Evolutionary conservation across 2,113 vertebrate genomes (phyloP), one percentile per base, ranked within the genome.

Genomic region (Misgurnus mizolepis): DNA sequence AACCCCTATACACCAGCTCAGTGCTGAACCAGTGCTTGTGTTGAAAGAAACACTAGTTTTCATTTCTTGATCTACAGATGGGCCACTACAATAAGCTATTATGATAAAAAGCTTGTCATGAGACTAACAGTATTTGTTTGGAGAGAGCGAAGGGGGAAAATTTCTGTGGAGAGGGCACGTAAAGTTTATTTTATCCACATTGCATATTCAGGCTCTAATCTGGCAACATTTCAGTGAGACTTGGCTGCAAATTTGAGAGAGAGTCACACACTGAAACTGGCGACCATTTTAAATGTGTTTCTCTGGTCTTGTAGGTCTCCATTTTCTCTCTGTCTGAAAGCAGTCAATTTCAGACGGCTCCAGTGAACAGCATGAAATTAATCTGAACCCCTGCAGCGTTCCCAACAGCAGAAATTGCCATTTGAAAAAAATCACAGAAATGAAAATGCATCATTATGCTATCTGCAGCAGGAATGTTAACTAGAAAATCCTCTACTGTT

Each of bases 351-450:
- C 78, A 70, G 81, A 78, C 62, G 41, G 72, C 27, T 68, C 55
- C n/a, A 64, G 66, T 84, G 73, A 43, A 76, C 49, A 87, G 82
- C 81, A 73, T 70, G 53, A 86, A 81, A 86, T 86, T 82, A 91
- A 80, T 87, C 80, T 79, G 39, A 80, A 60, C 64, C 68, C 85
- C 85, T 67, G 70, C 65, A 67, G 78, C 75, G 65, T 64, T 22
- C 73, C 78, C 56, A 83, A 84, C 87, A 66, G 67, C 84, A 82
- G 84, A 79, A 80, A 88, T 78, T 69, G 69, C 74, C 75, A 62
- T 84, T 82, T 69, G 61, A 83, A 71, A 83, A 71, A 75, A 50
- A 68, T 40, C 41, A 84, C 76, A 79, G 61, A 81, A 82, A 45
- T 40, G 67, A 76, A 81, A 62, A 40, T 62, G 34, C 65, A 67